These are phyloP conservation scores for Danio choprae DNA, from an alignment of 2,797 vertebrate species.

Conservation along the genomic window DNA sequence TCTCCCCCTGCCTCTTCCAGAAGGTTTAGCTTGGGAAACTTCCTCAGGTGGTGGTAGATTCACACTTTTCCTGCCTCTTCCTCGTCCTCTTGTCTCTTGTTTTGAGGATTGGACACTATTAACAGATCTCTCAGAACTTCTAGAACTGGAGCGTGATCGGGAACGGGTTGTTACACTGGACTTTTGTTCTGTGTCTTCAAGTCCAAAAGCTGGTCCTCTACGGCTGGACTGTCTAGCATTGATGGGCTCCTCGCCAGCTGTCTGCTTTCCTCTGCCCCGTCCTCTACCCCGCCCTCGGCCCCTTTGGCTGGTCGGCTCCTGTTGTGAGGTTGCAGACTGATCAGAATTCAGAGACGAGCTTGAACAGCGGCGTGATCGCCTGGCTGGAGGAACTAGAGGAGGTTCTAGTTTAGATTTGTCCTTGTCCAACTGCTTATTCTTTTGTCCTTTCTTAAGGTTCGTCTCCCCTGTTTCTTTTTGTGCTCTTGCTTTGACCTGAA, in stretches of 20 bases:
- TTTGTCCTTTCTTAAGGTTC: slow-evolving; percentile 13
- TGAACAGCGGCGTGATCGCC: slow-evolving; percentile 74
- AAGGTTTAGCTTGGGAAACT: slow-evolving; percentile 3
- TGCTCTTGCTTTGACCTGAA: slow-evolving; percentile 27
- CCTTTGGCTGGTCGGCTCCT: slow-evolving; percentile 48
- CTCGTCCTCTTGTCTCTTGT: slow-evolving; percentile 69
- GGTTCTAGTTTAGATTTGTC: slow-evolving; percentile 15
- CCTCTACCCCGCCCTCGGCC: slow-evolving; percentile 59
- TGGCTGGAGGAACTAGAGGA: slow-evolving; percentile 52
- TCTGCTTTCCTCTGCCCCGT: slow-evolving; percentile 61
- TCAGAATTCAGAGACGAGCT: slow-evolving; percentile 75
- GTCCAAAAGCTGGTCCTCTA: slow-evolving; percentile 42
- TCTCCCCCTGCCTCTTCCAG: slow-evolving; percentile 43
- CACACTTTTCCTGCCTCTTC: slow-evolving; percentile 61
- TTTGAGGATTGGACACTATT: slow-evolving; percentile 55
- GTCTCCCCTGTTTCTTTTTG: slow-evolving; percentile 1
- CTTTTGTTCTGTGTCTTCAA: slow-evolving; percentile 40
- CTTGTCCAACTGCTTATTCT: background rate
- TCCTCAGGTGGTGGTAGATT: slow-evolving; percentile 51
- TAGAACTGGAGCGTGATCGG: slow-evolving; percentile 60
- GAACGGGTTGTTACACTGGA: slow-evolving; percentile 17
- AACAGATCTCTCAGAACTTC: slow-evolving; percentile 54
- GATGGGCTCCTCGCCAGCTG: slow-evolving; percentile 32
- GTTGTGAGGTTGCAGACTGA: slow-evolving; percentile 63
- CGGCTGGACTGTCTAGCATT: slow-evolving; percentile 51